A percentile compares a stretch with the other conserved stretches of the same genome.
phyloP scores from a whole-genome alignment of 2,797 vertebrate species.

The Bryconaethiops microstoma region DNA sequence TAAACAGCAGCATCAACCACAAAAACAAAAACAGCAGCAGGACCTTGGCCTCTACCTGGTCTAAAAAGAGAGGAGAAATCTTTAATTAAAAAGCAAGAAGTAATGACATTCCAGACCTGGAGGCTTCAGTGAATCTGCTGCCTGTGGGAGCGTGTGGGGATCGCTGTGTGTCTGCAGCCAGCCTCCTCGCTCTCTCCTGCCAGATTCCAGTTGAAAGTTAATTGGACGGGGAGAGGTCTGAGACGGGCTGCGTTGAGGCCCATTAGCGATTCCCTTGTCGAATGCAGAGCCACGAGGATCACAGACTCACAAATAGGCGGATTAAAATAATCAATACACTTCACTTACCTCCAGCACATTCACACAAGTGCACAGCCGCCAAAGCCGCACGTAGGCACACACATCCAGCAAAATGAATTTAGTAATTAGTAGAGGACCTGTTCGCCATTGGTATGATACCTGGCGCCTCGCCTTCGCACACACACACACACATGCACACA shows the following conservation, averaged over 20 bases:
- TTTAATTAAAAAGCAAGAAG: slow-evolving; percentile 70
- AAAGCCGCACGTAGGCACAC: slow-evolving; percentile 52
- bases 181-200: slow-evolving; percentile 66
- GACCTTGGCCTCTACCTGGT: slow-evolving; percentile 55
- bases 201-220: slow-evolving; percentile 83
- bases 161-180: slow-evolving; percentile 58
- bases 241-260: slow-evolving; percentile 80
- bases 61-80: slow-evolving; percentile 55
- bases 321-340: slow-evolving; percentile 89
- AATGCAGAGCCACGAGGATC: slow-evolving; percentile 84
- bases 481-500: slow-evolving; percentile 57
- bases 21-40: slow-evolving; percentile 40
- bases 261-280: slow-evolving; percentile 84
- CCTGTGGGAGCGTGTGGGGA: slow-evolving; percentile 64
- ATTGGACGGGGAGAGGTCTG: slow-evolving; percentile 83
- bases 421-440: slow-evolving; percentile 81
- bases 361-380: slow-evolving; percentile 54
- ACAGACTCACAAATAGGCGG: slow-evolving; percentile 88
- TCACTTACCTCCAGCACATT: slow-evolving; percentile 80
- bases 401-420: slow-evolving; percentile 52
- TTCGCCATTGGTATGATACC: slow-evolving; percentile 77
- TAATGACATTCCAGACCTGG: slow-evolving; percentile 70
- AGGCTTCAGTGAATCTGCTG: slow-evolving; percentile 75
- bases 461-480: slow-evolving; percentile 50
- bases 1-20: background rate